A percentile compares a stretch with the other conserved stretches of the same genome.
Evolutionary conservation across 2,888 invertebrate genomes (phyloP).

Genomic region (Cheilosia vernalis): DNA sequence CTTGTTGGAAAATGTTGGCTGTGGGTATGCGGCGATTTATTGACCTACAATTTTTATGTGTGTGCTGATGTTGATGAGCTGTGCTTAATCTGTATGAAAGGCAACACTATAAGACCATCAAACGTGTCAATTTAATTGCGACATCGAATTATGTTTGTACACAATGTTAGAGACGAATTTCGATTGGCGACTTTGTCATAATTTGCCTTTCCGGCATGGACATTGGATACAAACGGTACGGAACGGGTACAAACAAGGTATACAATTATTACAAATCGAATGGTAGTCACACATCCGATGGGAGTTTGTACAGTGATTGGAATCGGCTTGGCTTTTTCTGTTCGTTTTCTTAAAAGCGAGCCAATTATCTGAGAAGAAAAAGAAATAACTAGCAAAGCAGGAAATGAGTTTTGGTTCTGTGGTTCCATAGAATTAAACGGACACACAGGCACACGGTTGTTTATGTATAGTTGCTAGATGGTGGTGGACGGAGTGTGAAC

Average conservation of each 20-base stretch:
- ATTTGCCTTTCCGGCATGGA: constrained; percentile 50
- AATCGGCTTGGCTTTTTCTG: constrained; percentile 23
- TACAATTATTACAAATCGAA: constrained; percentile 67
- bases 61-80: constrained; percentile 14
- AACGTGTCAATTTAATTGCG: constrained; percentile 35
- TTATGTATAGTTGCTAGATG: constrained; percentile 10
- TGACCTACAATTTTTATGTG: constrained; percentile 15
- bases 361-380: constrained; percentile 62
- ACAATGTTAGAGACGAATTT: neutral
- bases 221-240: constrained; percentile 16
- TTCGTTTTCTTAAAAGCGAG: constrained; percentile 31
- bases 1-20: constrained; percentile 35
- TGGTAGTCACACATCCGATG: constrained; percentile 24
- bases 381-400: constrained; percentile 51
- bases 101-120: neutral
- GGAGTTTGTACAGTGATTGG: constrained; percentile 54
- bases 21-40: constrained; percentile 27
- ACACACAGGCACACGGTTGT: constrained; percentile 12
- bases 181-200: constrained; percentile 8
- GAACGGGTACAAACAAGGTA: constrained; percentile 32
- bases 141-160: constrained; percentile 1
- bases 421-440: constrained; percentile 58
- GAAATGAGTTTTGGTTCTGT: constrained; percentile 71
- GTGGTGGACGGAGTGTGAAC: constrained; percentile 50
- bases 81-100: constrained; percentile 22